These are phyloP conservation scores for Potorous gilbertii DNA, from an alignment of 2,797 vertebrate genomes.

Conservation along the genomic window DNA sequence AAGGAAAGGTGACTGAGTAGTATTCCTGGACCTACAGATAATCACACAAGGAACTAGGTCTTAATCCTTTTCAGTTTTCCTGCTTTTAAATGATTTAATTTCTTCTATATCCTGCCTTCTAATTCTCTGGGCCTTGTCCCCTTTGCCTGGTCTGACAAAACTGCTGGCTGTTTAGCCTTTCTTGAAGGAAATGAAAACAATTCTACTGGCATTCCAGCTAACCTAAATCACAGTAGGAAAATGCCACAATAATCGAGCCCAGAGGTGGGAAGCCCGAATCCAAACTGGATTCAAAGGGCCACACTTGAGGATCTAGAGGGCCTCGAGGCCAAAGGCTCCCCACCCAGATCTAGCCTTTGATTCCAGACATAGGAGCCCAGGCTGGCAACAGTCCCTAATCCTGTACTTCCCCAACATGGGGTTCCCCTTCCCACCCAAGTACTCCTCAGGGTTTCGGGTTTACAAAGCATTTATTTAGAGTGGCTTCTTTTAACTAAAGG, in stretches of 20 bases:
- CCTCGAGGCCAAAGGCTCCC: too few species aligned
- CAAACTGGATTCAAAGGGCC: too few species aligned
- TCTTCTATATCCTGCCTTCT: neutral
- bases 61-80: neutral
- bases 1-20: neutral
- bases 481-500: too few species aligned
- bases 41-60: neutral
- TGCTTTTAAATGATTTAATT: neutral
- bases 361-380: neutral
- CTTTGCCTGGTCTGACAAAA: neutral
- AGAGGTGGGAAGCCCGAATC: too few species aligned
- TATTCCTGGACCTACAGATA: neutral
- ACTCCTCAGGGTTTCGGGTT: neutral
- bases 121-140: neutral
- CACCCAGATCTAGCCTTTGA: neutral
- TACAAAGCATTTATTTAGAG: neutral
- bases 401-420: too few species aligned
- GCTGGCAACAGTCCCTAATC: neutral
- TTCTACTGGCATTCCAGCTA: neutral
- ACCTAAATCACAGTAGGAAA: neutral
- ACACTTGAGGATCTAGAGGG: too few species aligned
- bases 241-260: neutral
- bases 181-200: neutral
- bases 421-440: neutral
- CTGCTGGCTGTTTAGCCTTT: too few species aligned